Evolutionary conservation across 2,113 vertebrate genomes (phyloP).

Genomic region (Anhinga anhinga): DNA sequence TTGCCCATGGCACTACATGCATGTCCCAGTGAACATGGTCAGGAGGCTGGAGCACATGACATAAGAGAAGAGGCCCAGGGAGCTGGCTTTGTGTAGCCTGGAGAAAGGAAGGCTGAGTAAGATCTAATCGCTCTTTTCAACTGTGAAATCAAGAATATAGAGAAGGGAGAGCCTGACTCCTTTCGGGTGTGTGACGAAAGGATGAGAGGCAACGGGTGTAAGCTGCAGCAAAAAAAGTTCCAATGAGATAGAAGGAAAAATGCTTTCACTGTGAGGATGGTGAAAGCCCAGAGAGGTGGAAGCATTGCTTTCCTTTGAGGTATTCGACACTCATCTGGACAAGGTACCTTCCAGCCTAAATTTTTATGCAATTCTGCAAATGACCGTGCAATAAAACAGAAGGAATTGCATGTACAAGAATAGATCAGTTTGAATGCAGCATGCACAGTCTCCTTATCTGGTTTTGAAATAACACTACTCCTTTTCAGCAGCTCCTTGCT

Average conservation of each 20-base stretch:
- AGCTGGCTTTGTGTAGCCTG: not conserved
- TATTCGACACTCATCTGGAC: not conserved
- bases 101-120: not conserved
- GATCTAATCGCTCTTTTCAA: not conserved
- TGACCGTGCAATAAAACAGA: not conserved
- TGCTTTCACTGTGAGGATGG: not conserved
- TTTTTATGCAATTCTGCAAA: not conserved
- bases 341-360: not conserved
- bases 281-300: not conserved
- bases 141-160: accelerated
- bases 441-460: not conserved
- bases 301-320: not conserved
- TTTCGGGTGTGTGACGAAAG: not conserved
- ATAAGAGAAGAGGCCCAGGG: not conserved
- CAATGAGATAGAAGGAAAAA: not conserved
- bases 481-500: not conserved
- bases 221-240: not conserved
- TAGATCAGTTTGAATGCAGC: not conserved
- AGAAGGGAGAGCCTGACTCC: not conserved
- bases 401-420: not conserved
- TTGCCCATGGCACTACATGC: not conserved
- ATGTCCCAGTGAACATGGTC: not conserved
- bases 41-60: not conserved
- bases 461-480: not conserved
- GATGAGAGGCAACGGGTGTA: accelerated